Conservation (phyloP, 2,797 vertebrate species). For the Melanotaenia pygmaea region DNA sequence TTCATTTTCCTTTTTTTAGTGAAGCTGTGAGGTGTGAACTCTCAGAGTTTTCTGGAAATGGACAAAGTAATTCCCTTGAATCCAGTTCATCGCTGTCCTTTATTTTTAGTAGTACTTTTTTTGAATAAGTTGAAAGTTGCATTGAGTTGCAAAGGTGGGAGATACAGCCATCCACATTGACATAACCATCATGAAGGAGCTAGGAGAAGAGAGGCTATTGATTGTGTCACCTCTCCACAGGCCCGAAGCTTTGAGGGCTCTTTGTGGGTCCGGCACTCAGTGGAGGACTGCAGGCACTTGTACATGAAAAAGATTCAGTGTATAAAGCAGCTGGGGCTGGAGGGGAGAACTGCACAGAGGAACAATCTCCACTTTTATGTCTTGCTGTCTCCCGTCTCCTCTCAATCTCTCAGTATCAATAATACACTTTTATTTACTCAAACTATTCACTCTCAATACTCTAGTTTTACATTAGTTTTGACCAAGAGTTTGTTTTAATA, state of each 20-base stretch:
- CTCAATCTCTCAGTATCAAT: slow-evolving; percentile 17
- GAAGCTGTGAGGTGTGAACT: slow-evolving; percentile 32
- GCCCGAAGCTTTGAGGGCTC: slow-evolving; percentile 70
- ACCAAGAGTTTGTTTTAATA: background rate
- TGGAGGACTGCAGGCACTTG: slow-evolving; percentile 70
- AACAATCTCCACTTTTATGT: slow-evolving; percentile 66
- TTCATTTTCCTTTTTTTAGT: slow-evolving; percentile 10
- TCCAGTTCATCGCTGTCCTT: slow-evolving; percentile 19
- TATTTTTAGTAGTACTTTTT: slow-evolving; percentile 36
- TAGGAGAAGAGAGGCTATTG: slow-evolving; percentile 58
- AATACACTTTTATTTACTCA: slow-evolving; percentile 10
- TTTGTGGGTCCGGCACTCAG: slow-evolving; percentile 65
- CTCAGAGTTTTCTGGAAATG: slow-evolving; percentile 24
- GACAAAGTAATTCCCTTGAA: slow-evolving; percentile 39
- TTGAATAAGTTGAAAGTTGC: slow-evolving; percentile 48
- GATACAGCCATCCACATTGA: slow-evolving; percentile 31
- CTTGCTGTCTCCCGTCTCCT: slow-evolving; percentile 19
- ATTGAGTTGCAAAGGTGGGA: slow-evolving; percentile 25
- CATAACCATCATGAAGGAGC: slow-evolving; percentile 47
- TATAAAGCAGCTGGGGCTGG: slow-evolving; percentile 70
- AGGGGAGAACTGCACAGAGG: slow-evolving; percentile 47
- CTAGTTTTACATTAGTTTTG: background rate
- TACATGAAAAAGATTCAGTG: slow-evolving; percentile 75
- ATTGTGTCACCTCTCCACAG: slow-evolving; percentile 78
- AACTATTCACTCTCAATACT: background rate